Percentiles rank a stretch among this genome's conserved stretches.
phyloP scores from a whole-genome alignment of 2,797 vertebrate genomes.

The Cynopterus sphinx region DNA sequence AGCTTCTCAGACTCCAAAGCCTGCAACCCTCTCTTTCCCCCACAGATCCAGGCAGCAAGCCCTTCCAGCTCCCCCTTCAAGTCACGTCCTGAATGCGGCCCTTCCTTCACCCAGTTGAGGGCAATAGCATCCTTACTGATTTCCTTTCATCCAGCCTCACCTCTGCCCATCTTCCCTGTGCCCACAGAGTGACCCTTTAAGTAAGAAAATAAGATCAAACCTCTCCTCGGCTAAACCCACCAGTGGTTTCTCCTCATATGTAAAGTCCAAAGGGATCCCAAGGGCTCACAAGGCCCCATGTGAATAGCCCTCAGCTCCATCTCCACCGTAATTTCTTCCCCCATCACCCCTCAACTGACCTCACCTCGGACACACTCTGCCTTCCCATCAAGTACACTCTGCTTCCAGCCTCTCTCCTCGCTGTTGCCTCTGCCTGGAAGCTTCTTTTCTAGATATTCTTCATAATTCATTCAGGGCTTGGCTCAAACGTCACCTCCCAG shows the following conservation, averaged over 20 bases:
- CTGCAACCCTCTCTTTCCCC: not conserved
- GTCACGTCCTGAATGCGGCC: fast-evolving
- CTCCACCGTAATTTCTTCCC: not conserved
- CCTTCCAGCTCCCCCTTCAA: not conserved
- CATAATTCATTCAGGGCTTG: not conserved
- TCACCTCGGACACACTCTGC: not conserved
- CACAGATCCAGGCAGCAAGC: not conserved
- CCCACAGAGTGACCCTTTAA: not conserved
- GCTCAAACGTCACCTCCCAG: not conserved
- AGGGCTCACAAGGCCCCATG: not conserved
- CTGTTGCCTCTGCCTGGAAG: not conserved
- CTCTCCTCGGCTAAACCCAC: not conserved
- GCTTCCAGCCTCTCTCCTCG: not conserved
- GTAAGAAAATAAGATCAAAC: fast-evolving
- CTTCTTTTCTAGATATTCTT: not conserved
- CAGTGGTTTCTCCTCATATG: not conserved
- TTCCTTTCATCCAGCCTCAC: not conserved
- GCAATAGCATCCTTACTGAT: fast-evolving
- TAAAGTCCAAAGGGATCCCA: not conserved
- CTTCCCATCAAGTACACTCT: not conserved
- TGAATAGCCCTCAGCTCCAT: not conserved
- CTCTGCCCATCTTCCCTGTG: not conserved
- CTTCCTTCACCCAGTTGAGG: not conserved
- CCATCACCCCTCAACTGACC: not conserved
- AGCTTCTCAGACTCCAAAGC: not conserved